Conservation (phyloP, 92 coral and sea anemone species). For the Blastomussa wellsi region DNA sequence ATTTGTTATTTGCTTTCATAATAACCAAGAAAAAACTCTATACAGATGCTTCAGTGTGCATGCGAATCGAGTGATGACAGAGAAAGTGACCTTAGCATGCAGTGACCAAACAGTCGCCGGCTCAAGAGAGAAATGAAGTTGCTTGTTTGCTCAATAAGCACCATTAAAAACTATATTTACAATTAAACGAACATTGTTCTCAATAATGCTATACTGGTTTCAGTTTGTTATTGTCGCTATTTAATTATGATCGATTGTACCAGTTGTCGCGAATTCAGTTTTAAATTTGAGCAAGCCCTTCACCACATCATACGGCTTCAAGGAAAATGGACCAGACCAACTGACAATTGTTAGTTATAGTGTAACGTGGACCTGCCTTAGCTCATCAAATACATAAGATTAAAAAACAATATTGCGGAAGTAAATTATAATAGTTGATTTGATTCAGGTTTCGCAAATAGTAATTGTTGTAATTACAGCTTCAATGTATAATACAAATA, state of each 20-base stretch:
- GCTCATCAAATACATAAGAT: background rate
- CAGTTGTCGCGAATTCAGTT: background rate
- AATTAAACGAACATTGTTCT: background rate
- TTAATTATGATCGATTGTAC: background rate
- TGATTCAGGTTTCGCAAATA: background rate
- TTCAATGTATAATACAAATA: constrained; percentile 28
- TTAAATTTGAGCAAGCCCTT: background rate
- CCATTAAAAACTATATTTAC: background rate
- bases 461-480: background rate
- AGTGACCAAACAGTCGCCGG: background rate
- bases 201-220: background rate
- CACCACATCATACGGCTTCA: background rate
- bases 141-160: background rate
- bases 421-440: background rate
- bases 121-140: background rate
- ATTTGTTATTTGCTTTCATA: background rate
- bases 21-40: background rate
- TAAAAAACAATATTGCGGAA: background rate
- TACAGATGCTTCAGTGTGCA: background rate
- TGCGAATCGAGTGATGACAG: background rate
- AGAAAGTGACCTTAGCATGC: background rate
- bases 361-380: background rate
- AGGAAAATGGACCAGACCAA: background rate
- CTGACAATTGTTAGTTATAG: background rate
- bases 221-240: background rate